These are phyloP conservation scores for Hyla sarda DNA, from an alignment of 2,113 vertebrate genomes.

Conservation along the genomic window DNA sequence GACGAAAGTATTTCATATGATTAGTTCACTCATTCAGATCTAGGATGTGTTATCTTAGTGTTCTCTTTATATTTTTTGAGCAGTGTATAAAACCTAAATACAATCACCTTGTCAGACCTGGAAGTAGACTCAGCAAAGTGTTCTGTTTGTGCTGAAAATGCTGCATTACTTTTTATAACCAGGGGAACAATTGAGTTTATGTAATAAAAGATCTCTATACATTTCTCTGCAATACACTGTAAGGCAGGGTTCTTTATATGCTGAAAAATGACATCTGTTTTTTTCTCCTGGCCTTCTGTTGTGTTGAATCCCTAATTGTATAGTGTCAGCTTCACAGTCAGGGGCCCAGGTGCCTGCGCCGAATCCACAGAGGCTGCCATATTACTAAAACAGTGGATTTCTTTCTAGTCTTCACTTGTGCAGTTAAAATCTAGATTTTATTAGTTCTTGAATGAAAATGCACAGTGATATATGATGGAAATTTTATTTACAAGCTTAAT, in stretches of 20 bases:
- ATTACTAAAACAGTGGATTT: neutral
- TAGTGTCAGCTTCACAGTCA: neutral
- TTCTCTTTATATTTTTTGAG: too few species aligned
- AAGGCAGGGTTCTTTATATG: neutral
- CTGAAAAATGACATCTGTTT: neutral
- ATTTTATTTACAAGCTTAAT: neutral
- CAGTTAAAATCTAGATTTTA: neutral
- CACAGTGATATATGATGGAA: neutral
- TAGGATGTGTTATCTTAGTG: too few species aligned
- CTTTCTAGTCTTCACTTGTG: neutral
- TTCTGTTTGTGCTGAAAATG: conserved; percentile 1
- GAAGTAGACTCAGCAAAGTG: neutral
- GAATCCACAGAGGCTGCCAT: neutral
- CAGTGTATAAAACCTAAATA: neutral
- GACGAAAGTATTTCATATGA: too few species aligned
- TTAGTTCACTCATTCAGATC: too few species aligned
- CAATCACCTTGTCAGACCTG: neutral
- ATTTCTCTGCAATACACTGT: neutral
- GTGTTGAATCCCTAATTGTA: neutral
- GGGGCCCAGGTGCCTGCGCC: neutral
- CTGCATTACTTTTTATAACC: conserved; percentile 8
- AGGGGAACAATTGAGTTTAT: conserved; percentile 3
- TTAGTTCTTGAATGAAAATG: neutral
- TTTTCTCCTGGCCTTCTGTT: neutral
- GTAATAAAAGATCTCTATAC: neutral